These are phyloP conservation scores for Tetrax tetrax DNA, from an alignment of 2,113 vertebrate genomes.

Conservation along the genomic window DNA sequence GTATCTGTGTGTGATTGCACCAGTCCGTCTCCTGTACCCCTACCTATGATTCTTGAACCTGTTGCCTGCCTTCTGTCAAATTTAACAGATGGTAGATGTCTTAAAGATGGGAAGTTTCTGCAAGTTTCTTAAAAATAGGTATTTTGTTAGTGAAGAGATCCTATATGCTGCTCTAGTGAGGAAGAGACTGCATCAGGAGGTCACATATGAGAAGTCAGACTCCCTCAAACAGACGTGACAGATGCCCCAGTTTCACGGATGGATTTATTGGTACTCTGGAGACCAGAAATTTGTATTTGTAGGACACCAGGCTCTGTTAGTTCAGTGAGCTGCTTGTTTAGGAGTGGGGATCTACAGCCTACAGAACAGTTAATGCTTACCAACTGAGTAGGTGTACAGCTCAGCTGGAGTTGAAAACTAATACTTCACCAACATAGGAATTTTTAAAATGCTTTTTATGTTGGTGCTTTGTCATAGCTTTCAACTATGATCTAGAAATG, in stretches of 20 bases:
- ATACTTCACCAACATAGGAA: not conserved
- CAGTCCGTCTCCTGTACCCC: not conserved
- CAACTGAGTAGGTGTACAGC: not conserved
- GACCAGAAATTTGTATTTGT: not conserved
- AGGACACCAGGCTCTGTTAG: not conserved
- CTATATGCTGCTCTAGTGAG: not conserved
- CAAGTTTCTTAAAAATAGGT: not conserved
- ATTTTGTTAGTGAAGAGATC: not conserved
- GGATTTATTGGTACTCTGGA: not conserved
- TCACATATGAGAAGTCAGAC: not conserved
- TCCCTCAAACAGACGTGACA: not conserved
- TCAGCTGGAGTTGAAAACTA: not conserved
- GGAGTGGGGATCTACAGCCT: not conserved
- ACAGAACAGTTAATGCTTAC: not conserved
- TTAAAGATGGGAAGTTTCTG: not conserved
- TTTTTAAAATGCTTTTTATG: not conserved
- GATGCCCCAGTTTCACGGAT: not conserved
- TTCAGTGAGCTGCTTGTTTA: not conserved
- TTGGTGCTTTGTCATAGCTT: not conserved
- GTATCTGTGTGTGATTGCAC: not conserved
- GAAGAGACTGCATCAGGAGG: not conserved
- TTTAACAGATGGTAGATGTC: not conserved
- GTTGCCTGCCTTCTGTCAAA: not conserved
- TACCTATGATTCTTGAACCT: not conserved
- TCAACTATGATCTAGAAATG: not conserved